Evolutionary conservation across 2,797 vertebrate genomes (phyloP), one percentile per base, ranked within the genome.

Genomic region (Carapus acus): DNA sequence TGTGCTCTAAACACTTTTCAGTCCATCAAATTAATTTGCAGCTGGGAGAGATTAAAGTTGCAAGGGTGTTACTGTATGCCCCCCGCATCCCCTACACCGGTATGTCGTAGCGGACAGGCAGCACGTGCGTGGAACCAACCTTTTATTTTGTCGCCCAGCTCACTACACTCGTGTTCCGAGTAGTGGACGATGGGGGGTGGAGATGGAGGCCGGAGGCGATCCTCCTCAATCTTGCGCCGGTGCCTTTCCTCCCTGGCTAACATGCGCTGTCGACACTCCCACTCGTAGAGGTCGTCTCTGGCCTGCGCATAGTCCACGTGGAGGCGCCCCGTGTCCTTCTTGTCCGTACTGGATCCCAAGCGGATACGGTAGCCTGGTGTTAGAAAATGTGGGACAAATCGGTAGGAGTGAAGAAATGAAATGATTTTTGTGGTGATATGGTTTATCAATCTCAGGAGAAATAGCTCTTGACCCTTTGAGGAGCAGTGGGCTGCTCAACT

Each of bases 281-380:
- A 97, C 79, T 98, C 93, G 0, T 96, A 98, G 31, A 96, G 85
- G 60, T 98, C 94, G 0, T 98, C 94, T 61, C 94, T 84, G 12
- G 95, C 95, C 83, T 96, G 92, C 1, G 95, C 94, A 8, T 95
- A 98, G 77, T 98, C 94, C 69, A 97, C 94, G 0, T 97, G 94
- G 54, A 98, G 90, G 2, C 93, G 86, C 3, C 95, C 94, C 0
- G 92, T 90, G 82, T 97, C 95, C 80, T 96, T 96, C 74, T 95
- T 95, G 83, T 97, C 94, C 0, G 93, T 95, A 87, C 94, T 97
- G 73, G 94, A 96, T 64, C 94, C 94, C 71, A 98, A 73, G 7
- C 93, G 85, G 82, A 96, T 90, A 36, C 93, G 90, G 65, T 98
- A 98, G 54, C 94, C 94, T 97, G 3, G 17, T 37, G 19, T 49